Percentiles rank a stretch among this genome's conserved stretches.
Conservation (phyloP, 2,113 vertebrate genomes). For the Potamarius usumacintae region DNA sequence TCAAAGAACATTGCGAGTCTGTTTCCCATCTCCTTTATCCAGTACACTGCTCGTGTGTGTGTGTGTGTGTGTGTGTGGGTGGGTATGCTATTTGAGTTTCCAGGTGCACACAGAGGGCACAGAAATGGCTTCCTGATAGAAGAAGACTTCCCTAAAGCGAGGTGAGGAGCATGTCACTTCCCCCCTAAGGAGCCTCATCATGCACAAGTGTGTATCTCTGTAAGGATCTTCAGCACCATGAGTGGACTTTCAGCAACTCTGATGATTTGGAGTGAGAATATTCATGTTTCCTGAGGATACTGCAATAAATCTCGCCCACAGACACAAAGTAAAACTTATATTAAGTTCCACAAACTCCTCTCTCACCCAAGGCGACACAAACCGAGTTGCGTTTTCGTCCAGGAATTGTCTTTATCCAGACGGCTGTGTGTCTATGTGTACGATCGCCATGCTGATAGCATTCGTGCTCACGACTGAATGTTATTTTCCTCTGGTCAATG, state of each 20-base stretch:
- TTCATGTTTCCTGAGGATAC: conserved; percentile 17
- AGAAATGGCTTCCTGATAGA: conserved; percentile 48
- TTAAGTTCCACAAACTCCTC: conserved; percentile 24
- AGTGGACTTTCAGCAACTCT: not conserved
- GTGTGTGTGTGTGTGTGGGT: not conserved
- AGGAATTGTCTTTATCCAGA: not conserved
- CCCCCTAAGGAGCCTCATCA: conserved; percentile 26
- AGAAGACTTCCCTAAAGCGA: conserved; percentile 31
- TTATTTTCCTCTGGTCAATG: conserved; percentile 13
- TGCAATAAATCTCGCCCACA: conserved; percentile 25
- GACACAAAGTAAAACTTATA: conserved; percentile 29
- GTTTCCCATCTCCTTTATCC: not conserved
- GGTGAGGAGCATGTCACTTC: conserved; percentile 19
- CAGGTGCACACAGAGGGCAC: conserved; percentile 10
- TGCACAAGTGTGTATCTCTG: conserved; percentile 26
- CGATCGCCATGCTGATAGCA: not conserved
- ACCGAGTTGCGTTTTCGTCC: conserved; percentile 3
- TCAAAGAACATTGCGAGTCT: not conserved
- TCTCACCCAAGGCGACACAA: not conserved
- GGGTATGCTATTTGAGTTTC: conserved; percentile 27
- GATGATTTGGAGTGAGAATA: conserved; percentile 10
- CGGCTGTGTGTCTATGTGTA: not conserved
- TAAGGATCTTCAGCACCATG: conserved; percentile 3
- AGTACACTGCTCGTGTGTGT: not conserved
- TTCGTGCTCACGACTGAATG: not conserved